A percentile compares a stretch with the other conserved stretches of the same genome.
These are phyloP conservation scores for Pristionchus maxplancki DNA, from an alignment of 2,888 invertebrate species.

Conservation along the genomic window DNA sequence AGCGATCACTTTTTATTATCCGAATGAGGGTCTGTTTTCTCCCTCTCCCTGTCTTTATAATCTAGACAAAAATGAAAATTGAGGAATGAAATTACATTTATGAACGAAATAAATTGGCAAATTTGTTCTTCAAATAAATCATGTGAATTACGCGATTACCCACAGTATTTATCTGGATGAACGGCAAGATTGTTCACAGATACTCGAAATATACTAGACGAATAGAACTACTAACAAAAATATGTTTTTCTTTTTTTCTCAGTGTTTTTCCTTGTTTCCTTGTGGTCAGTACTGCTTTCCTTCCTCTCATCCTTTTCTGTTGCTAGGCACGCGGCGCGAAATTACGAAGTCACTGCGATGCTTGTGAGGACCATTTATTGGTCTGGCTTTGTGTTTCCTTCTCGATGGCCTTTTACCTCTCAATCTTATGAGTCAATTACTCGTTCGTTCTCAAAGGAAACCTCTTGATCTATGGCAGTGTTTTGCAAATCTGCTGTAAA, in stretches of 20 bases:
- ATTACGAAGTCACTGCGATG: conserved; percentile 3
- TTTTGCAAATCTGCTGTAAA: not conserved
- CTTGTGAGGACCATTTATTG: not conserved
- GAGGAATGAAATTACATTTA: no score
- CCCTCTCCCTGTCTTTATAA: not conserved
- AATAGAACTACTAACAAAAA: no score
- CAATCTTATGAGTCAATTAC: not conserved
- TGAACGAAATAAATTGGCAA: no score
- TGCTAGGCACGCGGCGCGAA: not conserved
- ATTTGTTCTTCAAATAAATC: no score
- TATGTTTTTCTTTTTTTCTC: not conserved
- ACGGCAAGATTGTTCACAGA: no score
- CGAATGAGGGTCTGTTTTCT: not conserved
- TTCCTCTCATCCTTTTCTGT: not conserved
- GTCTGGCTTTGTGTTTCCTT: not conserved
- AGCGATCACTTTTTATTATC: not conserved
- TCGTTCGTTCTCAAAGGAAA: not conserved
- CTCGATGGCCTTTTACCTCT: not conserved
- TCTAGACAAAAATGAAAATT: no score
- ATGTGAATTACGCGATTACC: no score
- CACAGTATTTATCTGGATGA: no score
- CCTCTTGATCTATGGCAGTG: no score
- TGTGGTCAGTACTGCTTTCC: not conserved
- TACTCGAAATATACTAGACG: no score
- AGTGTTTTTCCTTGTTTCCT: not conserved